Base-by-base conservation (phyloP, 2,113 vertebrate genomes). In the Lycaon pictus region DNA sequence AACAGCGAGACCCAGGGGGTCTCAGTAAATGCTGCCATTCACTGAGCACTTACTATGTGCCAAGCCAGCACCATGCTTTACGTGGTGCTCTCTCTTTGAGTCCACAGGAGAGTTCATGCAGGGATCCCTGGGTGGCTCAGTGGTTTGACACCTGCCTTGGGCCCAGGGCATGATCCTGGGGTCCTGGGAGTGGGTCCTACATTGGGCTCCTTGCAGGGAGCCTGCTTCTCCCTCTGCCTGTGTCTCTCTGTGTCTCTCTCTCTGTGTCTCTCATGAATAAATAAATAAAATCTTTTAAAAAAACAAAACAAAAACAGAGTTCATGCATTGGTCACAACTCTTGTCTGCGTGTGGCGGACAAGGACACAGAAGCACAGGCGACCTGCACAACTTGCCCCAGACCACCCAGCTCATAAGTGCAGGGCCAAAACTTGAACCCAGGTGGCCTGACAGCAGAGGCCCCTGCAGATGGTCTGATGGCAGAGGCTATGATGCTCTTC, bases 41-140 rank as follows among this genome's bases (percentile, higher is more conserved):
- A 0, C 32, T 20, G 71, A 72, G 58, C 48, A 29, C 32, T 13
- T 60, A 43, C 35, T 29, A 7, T 1, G 2, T 11, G 63, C 60
- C 0, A 2, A 81, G 43, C 43, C 43, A 43, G 32, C 55, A 6
- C 37, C 0, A 0, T 7, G 56, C 22, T 7, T 37, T 12, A 1
- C 5, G 4, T 43, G 10, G 4, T 19, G 32, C 19, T 3, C 0
- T 51, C n/a, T 51, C 10, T 56, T 27, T 48, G 86, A 56, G 19
- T 22, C 77, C 35, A 43, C 22, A 25, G 0, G 1, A 1, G 32
- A 11, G 35, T 74, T 55, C 6, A 0, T 11, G 58, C 48, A 43
- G 43, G 43, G 43, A 43, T 43, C 7, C 43, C 43, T 43, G 43
- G 43, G 43, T 43, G 43, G 43, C 43, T 43, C 6, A 43, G 43